Base-by-base conservation (phyloP, 2,797 vertebrate genomes). In the Malurus leucopterus region DNA sequence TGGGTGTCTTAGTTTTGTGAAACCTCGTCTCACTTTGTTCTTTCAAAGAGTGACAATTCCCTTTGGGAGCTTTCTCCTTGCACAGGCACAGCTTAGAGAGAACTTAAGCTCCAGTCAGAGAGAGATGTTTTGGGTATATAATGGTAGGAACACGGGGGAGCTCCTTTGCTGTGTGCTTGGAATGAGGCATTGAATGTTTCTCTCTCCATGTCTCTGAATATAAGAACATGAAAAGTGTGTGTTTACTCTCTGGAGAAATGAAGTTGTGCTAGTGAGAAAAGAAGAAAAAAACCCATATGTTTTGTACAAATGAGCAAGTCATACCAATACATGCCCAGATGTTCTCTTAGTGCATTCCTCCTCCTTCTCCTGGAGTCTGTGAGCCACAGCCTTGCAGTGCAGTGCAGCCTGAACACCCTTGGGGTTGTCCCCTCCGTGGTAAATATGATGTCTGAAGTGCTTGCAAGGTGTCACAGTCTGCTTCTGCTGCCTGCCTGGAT, bases 281-380 rank as follows among this genome's bases (percentile, higher is more conserved):
- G 29, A 90, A 73, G 43, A 62, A 55, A 74, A 68, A 0, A 0
- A 2, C 10, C 36, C 0, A 0, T 2, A 9, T 7, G 21, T 43
- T 71, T 59, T 65, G 19, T 51, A 57, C 38, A 20, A 64, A 38
- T 0, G 49, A 64, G 38, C 1, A 1, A 69, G 16, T 32, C 40
- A 14, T 43, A 9, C 9, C 4, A 2, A 16, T 30, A 27, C 8
- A 14, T 57, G 20, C 32, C 30, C 27, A 29, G 57, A 32, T 3
- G 12, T 55, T 76, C 44, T 63, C 46, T 71, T 49, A 6, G 0
- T 2, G 6, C 49, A 21, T 58, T 32, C 2, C 15, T 65, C 5
- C 40, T 41, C 6, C 9, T 44, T 62, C 20, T 38, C 30, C 18
- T 12, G 4, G 29, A 22, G 21, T 0, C 13, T 72, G 40, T 30